These are phyloP conservation scores for Cynodonichthys magdalenae DNA, from an alignment of 2,797 vertebrate genomes.

Conservation along the genomic window DNA sequence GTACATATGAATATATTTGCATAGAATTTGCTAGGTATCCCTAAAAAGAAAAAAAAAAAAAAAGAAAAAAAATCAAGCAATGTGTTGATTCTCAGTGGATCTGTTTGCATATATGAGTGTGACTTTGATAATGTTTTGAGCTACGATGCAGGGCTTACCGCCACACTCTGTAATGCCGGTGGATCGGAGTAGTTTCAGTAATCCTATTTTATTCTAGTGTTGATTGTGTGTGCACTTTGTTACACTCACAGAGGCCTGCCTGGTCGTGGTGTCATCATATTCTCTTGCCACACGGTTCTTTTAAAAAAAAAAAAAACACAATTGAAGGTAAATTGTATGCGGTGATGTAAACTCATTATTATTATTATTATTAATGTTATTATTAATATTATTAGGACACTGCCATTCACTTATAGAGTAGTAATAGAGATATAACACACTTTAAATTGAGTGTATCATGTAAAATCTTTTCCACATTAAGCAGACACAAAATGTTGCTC, in stretches of 20 bases:
- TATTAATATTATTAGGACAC: slow-evolving; percentile 45
- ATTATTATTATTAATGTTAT: slow-evolving; percentile 14
- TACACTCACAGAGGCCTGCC: slow-evolving; percentile 76
- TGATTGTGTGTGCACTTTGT: slow-evolving; percentile 77
- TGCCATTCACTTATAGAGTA: slow-evolving; percentile 64
- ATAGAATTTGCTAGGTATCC: slow-evolving; percentile 86
- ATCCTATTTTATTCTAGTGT: slow-evolving; percentile 78
- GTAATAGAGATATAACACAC: slow-evolving; percentile 45
- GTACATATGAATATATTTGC: slow-evolving; percentile 85
- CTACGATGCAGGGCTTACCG: slow-evolving; percentile 59
- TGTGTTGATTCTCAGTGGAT: slow-evolving; percentile 86
- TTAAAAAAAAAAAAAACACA: slow-evolving; percentile 33
- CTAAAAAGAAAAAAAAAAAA: slow-evolving; percentile 53
- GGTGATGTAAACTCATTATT: slow-evolving; percentile 38
- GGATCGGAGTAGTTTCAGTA: slow-evolving; percentile 69
- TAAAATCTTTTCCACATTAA: slow-evolving; percentile 41
- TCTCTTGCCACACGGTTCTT: slow-evolving; percentile 60
- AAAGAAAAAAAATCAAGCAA: slow-evolving; percentile 68
- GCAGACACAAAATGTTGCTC: slow-evolving; percentile 36
- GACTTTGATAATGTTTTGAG: slow-evolving; percentile 74
- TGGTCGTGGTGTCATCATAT: slow-evolving; percentile 75
- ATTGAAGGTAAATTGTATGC: slow-evolving; percentile 57
- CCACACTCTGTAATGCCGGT: slow-evolving; percentile 55
- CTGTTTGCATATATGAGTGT: slow-evolving; percentile 84
- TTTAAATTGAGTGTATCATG: slow-evolving; percentile 38